phyloP scores from a whole-genome alignment of 2,888 invertebrate species.

The Rugalucina vietnamica region DNA sequence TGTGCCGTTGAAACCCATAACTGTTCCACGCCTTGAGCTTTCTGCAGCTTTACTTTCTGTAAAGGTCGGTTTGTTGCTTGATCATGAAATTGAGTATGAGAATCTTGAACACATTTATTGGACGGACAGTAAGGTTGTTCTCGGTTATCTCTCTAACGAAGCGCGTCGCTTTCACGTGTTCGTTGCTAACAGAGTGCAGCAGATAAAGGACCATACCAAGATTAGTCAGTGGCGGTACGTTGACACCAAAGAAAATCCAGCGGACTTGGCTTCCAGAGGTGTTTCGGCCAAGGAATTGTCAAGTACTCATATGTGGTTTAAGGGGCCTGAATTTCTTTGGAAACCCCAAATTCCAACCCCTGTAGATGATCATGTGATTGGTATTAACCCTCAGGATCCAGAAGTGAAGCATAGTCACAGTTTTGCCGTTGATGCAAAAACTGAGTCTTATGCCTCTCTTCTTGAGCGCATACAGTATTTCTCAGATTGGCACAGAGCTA shows the following conservation, averaged over 20 bases:
- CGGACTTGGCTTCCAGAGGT: conserved; percentile 57
- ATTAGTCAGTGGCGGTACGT: conserved; percentile 43
- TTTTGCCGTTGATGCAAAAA: neutral
- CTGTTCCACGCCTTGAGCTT: conserved; percentile 39
- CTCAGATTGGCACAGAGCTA: conserved; percentile 34
- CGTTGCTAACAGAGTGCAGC: conserved; percentile 44
- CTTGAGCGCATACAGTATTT: conserved; percentile 32
- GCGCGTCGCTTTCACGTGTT: conserved; percentile 43
- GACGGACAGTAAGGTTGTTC: conserved; percentile 49
- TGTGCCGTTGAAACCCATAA: conserved; percentile 39
- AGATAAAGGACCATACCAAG: conserved; percentile 31
- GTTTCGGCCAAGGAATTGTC: conserved; percentile 22
- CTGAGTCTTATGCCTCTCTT: neutral
- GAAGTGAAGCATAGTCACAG: conserved; percentile 32
- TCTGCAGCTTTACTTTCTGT: conserved; percentile 35
- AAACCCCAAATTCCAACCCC: neutral
- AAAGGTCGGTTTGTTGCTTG: neutral
- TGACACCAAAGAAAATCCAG: conserved; percentile 53
- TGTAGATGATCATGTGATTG: neutral
- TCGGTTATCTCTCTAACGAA: conserved; percentile 44
- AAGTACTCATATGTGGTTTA: conserved; percentile 24
- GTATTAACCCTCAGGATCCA: conserved; percentile 23
- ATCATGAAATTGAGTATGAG: conserved; percentile 11
- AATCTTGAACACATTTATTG: conserved; percentile 37
- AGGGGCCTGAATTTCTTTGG: conserved; percentile 38